A percentile compares a stretch with the other conserved stretches of the same genome.
phyloP scores from a whole-genome alignment of 2,888 invertebrate species.

The Automeris io region DNA sequence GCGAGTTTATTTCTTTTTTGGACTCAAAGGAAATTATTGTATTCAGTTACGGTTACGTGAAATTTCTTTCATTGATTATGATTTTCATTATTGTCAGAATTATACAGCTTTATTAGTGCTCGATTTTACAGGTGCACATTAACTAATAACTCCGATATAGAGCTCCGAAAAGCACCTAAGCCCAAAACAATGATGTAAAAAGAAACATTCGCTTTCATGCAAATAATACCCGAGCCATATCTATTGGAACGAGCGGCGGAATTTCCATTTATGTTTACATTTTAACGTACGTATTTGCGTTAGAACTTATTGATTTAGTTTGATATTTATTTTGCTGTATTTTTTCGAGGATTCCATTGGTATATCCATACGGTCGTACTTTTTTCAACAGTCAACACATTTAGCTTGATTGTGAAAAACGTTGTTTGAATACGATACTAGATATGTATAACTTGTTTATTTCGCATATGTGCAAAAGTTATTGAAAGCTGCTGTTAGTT shows the following conservation, averaged over 20 bases:
- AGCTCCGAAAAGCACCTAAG: neutral
- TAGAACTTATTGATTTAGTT: slow-evolving; percentile 28
- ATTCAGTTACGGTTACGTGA: too few species aligned
- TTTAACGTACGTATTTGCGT: slow-evolving; percentile 26
- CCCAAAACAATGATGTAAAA: neutral
- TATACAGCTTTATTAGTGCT: too few species aligned
- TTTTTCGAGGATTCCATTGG: slow-evolving; percentile 6
- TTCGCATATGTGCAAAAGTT: too few species aligned
- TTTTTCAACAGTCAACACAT: neutral
- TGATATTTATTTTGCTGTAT: slow-evolving; percentile 21
- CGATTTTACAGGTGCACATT: too few species aligned
- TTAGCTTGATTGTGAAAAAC: neutral
- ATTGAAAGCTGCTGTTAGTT: too few species aligned
- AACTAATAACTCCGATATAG: neutral
- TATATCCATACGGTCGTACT: slow-evolving; percentile 4
- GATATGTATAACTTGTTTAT: too few species aligned
- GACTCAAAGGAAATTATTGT: too few species aligned
- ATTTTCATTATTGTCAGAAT: too few species aligned
- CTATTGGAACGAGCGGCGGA: slow-evolving; percentile 25
- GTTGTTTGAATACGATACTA: too few species aligned
- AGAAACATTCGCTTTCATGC: slow-evolving; percentile 18
- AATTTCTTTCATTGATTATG: too few species aligned
- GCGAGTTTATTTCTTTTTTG: too few species aligned
- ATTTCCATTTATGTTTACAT: slow-evolving; percentile 6
- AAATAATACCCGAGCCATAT: slow-evolving; percentile 27